Evolutionary conservation across 2,113 vertebrate genomes (phyloP), one percentile per base, ranked within the genome.

Genomic region (Indri indri): DNA sequence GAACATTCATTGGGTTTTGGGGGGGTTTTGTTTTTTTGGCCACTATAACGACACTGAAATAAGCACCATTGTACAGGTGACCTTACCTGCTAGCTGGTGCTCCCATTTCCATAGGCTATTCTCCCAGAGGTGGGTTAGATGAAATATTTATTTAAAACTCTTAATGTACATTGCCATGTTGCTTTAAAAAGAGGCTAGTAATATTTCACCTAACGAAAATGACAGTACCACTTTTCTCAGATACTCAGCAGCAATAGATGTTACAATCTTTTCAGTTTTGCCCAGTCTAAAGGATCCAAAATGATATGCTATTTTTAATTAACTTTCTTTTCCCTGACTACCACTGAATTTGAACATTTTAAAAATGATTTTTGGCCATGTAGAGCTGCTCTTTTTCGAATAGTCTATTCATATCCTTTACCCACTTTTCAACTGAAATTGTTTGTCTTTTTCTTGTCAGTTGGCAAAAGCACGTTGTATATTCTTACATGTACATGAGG

Each of bases 401-500:
- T 3, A 68, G 42, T 23, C 27, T 83, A 7, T 54, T 52, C 8
- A 50, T 32, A 37, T 57, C 17, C 8, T 59, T 73, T 23, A 50
- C n/a, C 70, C 22, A 52, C 27, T 91, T 88, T 63, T 42, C 73
- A 54, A 5, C 4, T n/a, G 12, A 71, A 79, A 82, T 22, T 10
- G 32, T 42, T 70, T 68, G 30, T 27, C 65, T 85, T 84, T 87
- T 40, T 57, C 70, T 66, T 52, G 79, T 23, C 42, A 92, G 17
- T 16, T 22, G 79, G 20, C 94, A 25, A 79, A 81, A 82, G 54
- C 34, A 54, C 3, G 40, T 45, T 12, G 42, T n/a, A 13, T 73
- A 70, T 50, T 57, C 98, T 97, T 85, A 99, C 99, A 92, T 98
- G 98, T 3, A 99, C 98, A 0, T 97, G 98, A 20, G 99, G 99